These are phyloP conservation scores for Myrmophylax atrothorax DNA, from an alignment of 2,113 vertebrate genomes.

Conservation along the genomic window DNA sequence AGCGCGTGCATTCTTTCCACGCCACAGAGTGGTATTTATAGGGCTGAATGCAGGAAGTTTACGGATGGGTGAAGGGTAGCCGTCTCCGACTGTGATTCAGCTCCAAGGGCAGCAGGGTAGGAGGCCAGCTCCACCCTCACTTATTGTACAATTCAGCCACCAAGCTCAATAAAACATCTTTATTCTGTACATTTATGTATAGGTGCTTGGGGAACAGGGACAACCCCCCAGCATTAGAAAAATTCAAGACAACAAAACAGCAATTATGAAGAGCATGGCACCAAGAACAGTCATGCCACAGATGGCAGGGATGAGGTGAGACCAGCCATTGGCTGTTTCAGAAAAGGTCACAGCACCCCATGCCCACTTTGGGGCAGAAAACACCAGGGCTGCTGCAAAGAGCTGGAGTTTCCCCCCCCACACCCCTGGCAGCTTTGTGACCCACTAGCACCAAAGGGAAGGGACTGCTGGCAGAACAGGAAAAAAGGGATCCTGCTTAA, in stretches of 20 bases:
- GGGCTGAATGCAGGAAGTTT: background rate
- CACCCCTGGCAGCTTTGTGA: background rate
- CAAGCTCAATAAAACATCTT: slow-evolving; percentile 78
- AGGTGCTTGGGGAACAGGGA: slow-evolving; percentile 51
- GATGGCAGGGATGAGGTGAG: slow-evolving; percentile 37
- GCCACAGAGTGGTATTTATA: background rate
- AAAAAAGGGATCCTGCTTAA: background rate
- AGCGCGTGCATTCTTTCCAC: background rate
- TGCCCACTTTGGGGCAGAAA: background rate
- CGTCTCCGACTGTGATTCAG: background rate
- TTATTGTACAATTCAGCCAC: background rate
- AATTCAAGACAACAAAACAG: slow-evolving; percentile 71
- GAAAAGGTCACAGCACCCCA: background rate
- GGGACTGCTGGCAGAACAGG: background rate
- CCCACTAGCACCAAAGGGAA: slow-evolving; percentile 19
- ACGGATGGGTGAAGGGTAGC: background rate
- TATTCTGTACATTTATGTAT: slow-evolving; percentile 82
- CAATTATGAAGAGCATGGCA: slow-evolving; percentile 66
- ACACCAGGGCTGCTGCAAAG: slow-evolving; percentile 27
- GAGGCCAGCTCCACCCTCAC: background rate
- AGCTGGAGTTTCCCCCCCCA: background rate
- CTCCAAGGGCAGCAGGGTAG: background rate
- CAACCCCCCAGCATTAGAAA: slow-evolving; percentile 68
- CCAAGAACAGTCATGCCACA: slow-evolving; percentile 61
- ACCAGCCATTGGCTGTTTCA: background rate